phyloP scores from a whole-genome alignment of 2,113 vertebrate genomes.

The Epinephelus cyanopodus region DNA sequence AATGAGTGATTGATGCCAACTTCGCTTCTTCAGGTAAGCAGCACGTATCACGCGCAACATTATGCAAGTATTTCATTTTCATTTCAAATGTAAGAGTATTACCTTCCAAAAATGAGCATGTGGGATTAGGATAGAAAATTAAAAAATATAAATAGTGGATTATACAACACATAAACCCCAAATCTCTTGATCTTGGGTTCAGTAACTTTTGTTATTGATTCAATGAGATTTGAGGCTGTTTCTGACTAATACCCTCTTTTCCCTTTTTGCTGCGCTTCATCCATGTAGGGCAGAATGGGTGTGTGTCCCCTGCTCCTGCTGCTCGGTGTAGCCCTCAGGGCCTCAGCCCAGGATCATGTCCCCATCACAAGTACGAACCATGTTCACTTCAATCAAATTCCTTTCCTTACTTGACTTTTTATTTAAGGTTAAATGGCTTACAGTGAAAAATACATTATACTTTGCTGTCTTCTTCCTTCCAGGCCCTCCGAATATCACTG shows the following conservation, averaged over 20 bases:
- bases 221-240: constrained; percentile 13
- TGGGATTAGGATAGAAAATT: constrained; percentile 38
- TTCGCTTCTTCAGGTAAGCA: constrained; percentile 80
- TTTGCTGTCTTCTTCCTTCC: constrained; percentile 8
- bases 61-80: constrained; percentile 10
- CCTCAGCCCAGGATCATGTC: constrained; percentile 79
- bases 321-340: constrained; percentile 84
- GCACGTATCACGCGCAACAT: neutral
- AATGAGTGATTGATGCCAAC: constrained; percentile 85
- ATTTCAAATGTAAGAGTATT: constrained; percentile 4
- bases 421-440: neutral
- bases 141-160: constrained; percentile 9
- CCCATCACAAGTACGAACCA: constrained; percentile 82
- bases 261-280: constrained; percentile 34
- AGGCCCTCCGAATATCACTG: constrained; percentile 60
- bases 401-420: neutral
- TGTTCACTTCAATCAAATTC: neutral
- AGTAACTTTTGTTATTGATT: constrained; percentile 17
- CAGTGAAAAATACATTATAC: neutral
- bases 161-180: constrained; percentile 14
- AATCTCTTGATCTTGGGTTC: constrained; percentile 23
- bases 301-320: constrained; percentile 91
- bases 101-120: constrained; percentile 24
- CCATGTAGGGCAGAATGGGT: constrained; percentile 93
- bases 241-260: constrained; percentile 11